A percentile compares a stretch with the other conserved stretches of the same genome.
Conservation (phyloP, 2,797 vertebrate species). For the Periparus ater region DNA sequence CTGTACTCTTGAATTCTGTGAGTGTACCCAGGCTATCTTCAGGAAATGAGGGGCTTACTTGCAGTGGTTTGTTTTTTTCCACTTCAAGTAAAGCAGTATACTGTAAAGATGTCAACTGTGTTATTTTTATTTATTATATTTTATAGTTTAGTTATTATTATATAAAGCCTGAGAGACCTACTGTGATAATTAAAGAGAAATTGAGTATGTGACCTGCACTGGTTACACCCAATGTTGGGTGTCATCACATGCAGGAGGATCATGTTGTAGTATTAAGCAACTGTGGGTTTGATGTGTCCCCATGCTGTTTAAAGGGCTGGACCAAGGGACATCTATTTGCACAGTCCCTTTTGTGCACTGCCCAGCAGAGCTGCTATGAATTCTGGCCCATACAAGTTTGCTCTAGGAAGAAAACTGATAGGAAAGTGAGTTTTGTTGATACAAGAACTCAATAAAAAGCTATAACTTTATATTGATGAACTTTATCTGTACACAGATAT, state of each 20-base stretch:
- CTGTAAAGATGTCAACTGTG: neutral
- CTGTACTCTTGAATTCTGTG: neutral
- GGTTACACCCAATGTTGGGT: neutral
- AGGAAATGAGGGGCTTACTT: neutral
- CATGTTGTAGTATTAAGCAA: neutral
- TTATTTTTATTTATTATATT: neutral
- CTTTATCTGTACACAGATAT: neutral
- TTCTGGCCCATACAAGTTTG: neutral
- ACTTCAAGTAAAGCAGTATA: neutral
- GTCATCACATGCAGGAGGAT: neutral
- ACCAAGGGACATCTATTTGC: slow-evolving; percentile 30
- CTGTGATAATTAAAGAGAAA: neutral
- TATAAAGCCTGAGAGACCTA: neutral
- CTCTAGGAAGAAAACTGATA: neutral
- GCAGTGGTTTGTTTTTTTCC: neutral
- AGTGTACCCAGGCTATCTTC: neutral
- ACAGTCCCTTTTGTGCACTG: neutral
- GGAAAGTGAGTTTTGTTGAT: neutral
- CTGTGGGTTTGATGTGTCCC: neutral
- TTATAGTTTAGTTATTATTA: neutral
- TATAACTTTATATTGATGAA: neutral
- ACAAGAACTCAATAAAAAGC: neutral
- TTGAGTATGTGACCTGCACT: neutral
- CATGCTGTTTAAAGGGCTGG: neutral
- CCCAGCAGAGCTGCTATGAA: neutral